Conservation (phyloP, 1,140 invertebrate species). For the Rhysida immarginata region DNA sequence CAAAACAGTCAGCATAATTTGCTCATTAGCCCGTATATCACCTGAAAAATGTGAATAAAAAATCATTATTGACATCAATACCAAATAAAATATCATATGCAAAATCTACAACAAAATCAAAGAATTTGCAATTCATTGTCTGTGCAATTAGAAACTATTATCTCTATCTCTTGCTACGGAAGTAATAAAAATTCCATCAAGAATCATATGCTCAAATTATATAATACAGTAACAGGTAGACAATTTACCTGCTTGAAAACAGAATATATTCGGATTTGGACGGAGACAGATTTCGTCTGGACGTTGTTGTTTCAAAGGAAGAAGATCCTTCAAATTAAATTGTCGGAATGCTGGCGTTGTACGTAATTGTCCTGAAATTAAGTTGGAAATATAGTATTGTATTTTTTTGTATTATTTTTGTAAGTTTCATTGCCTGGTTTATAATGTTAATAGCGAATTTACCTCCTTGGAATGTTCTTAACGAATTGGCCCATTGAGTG, state of each 20-base stretch:
- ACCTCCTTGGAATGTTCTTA: constrained; percentile 11
- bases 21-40: constrained; percentile 40
- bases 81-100: too few species aligned
- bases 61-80: too few species aligned
- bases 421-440: not conserved
- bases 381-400: not conserved
- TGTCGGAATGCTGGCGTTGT: constrained; percentile 55
- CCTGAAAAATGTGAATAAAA: too few species aligned
- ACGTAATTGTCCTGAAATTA: constrained; percentile 5
- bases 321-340: constrained; percentile 70
- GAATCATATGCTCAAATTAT: not conserved
- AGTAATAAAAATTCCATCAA: constrained; percentile 4
- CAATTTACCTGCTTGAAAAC: constrained; percentile 57
- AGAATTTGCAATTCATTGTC: too few species aligned
- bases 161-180: not conserved
- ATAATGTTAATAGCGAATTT: not conserved
- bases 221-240: not conserved
- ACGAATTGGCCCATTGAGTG: not conserved
- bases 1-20: constrained; percentile 38
- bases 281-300: constrained; percentile 82
- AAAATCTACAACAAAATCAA: too few species aligned
- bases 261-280: constrained; percentile 54
- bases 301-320: constrained; percentile 72
- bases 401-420: too few species aligned
- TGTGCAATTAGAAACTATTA: too few species aligned